Conservation (phyloP, 2,888 invertebrate species). For the Ariolimax columbianus region DNA sequence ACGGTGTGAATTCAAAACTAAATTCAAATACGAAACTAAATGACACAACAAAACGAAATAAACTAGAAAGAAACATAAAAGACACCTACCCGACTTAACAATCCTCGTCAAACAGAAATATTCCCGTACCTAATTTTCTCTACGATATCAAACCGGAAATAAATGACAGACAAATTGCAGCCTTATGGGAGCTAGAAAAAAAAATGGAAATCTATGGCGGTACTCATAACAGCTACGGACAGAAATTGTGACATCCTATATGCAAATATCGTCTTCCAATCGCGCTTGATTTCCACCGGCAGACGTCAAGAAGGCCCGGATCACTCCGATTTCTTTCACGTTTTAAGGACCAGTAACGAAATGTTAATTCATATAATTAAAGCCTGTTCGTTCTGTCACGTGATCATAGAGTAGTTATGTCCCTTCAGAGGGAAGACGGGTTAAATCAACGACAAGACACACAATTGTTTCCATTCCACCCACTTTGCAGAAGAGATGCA, state of each 20-base stretch:
- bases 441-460: slow-evolving; percentile 19
- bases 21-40: too few relatives aligned
- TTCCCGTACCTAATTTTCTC: neutral
- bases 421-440: slow-evolving; percentile 1
- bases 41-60: too few relatives aligned
- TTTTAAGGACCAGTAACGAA: slow-evolving; percentile 28
- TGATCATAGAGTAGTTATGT: slow-evolving; percentile 35
- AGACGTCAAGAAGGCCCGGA: slow-evolving; percentile 33
- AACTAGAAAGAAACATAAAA: neutral
- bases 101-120: neutral
- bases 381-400: slow-evolving; percentile 11
- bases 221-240: neutral
- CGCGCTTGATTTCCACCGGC: slow-evolving; percentile 48
- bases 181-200: neutral
- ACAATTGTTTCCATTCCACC: neutral
- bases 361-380: slow-evolving; percentile 44
- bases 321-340: slow-evolving; percentile 19
- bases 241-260: slow-evolving; percentile 39
- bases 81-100: neutral
- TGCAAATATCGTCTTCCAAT: slow-evolving; percentile 44
- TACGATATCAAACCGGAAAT: slow-evolving; percentile 31
- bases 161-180: slow-evolving; percentile 36
- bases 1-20: too few relatives aligned
- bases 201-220: slow-evolving; percentile 23
- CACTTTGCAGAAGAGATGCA: neutral